These are phyloP conservation scores for Andrena bucephala DNA, from an alignment of 2,888 invertebrate species.

Conservation along the genomic window DNA sequence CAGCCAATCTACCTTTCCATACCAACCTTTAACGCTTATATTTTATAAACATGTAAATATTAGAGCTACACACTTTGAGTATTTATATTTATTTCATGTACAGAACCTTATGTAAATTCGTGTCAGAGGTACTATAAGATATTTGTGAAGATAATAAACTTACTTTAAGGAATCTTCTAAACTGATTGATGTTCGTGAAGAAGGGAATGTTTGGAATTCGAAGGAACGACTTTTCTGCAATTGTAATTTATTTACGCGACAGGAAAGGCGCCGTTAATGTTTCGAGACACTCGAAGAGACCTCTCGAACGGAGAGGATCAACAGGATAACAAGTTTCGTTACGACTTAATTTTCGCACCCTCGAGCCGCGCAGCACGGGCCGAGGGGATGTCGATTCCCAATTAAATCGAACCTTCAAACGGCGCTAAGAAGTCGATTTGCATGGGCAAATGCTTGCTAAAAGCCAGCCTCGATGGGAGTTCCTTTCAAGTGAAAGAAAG, in stretches of 20 bases:
- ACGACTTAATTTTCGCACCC: slow-evolving; percentile 32
- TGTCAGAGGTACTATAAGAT: no score
- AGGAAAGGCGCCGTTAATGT: not conserved
- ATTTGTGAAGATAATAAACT: no score
- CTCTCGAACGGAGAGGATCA: not conserved
- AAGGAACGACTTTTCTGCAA: not conserved
- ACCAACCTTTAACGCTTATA: no score
- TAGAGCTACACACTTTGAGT: no score
- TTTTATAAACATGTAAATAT: no score
- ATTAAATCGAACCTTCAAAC: slow-evolving; percentile 30
- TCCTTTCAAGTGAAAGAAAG: slow-evolving; percentile 12
- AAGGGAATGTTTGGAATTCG: not conserved
- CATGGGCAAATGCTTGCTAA: slow-evolving; percentile 15
- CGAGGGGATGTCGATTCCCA: slow-evolving; percentile 11
- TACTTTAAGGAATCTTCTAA: no score
- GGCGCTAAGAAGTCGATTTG: slow-evolving; percentile 23
- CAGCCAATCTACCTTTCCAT: no score
- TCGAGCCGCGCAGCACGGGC: not conserved
- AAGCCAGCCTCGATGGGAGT: not conserved
- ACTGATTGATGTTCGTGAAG: no score
- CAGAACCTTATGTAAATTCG: no score
- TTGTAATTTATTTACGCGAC: not conserved
- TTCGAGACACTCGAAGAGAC: not conserved
- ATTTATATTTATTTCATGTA: no score
- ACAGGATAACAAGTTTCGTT: slow-evolving; percentile 38